Base-by-base conservation (phyloP, 2,113 vertebrate genomes). In the Macquaria ambigua region DNA sequence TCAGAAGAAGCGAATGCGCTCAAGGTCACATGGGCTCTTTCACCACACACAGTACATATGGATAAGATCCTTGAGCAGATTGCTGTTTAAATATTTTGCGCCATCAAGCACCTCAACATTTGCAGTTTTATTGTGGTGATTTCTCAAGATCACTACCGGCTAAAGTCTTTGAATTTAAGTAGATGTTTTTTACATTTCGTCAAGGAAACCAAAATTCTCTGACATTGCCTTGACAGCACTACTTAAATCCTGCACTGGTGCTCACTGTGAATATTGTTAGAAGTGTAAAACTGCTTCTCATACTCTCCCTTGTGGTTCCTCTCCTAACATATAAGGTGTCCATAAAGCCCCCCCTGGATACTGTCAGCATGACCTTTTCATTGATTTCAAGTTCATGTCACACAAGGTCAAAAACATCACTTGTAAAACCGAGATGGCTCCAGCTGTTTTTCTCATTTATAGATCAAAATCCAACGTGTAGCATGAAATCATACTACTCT, bases 321-420 rank as follows among this genome's bases (percentile, higher is more conserved):
- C 46, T 73, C 3, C 46, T 64, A 15, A 46, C 41, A 48, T 67
- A n/a, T 21, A 61, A 18, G 14, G 71, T 18, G 20, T 56, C n/a
- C 50, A 39, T 43, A 62, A 76, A 25, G 12, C 28, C 61, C 15
- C 48, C 3, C 5, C 25, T 59, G 56, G 61, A 77, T 62, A 39
- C 48, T 43, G 61, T 78, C 75, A 55, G 48, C 31, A 1, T 82
- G 79, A 83, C 82, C 91, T 82, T 82, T 81, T 68, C 82, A 87
- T 87, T 87, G 80, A 92, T 90, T 87, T 86, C 56, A 86, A 91
- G 66, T 82, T 83, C 43, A 73, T 64, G 25, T 89, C n/a, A 12
- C 70, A 50, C 73, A 77, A 79, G 75, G 82, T 84, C 70, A 90
- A 71, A 78, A 50, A 59, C 61, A 59, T 88, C 39, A 56, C 70